Conservation (phyloP, 37 sponge, comb jelly and placozoan genomes). For the Spongia lamella region DNA sequence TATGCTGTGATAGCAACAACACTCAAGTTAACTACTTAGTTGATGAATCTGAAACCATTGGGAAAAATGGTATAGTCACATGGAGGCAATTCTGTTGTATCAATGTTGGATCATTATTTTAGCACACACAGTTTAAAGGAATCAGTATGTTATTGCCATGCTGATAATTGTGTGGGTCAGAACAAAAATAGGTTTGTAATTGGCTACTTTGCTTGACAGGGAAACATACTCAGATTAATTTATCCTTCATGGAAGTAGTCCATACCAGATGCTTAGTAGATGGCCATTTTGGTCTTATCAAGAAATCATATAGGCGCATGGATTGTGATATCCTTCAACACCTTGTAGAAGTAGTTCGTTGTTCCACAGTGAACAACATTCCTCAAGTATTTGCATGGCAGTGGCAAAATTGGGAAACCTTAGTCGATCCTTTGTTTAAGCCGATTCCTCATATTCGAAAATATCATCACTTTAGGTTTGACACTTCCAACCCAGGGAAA, state of each 20-base stretch:
- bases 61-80: conserved; percentile 21
- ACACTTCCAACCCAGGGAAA: background rate
- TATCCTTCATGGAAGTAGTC: conserved; percentile 38
- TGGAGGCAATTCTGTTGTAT: conserved; percentile 21
- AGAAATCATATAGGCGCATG: conserved; percentile 25
- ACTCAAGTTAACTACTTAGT: conserved; percentile 29
- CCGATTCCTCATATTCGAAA: conserved; percentile 16
- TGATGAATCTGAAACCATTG: conserved; percentile 29
- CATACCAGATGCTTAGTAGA: conserved; percentile 40
- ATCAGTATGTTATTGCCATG: conserved; percentile 13
- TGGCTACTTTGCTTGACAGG: conserved; percentile 34
- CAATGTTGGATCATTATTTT: conserved; percentile 35
- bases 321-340: conserved; percentile 38
- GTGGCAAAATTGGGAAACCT: conserved; percentile 41
- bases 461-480: conserved; percentile 32
- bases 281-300: conserved; percentile 47
- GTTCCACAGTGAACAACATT: conserved; percentile 21
- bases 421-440: conserved; percentile 10
- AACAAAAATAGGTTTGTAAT: conserved; percentile 36
- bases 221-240: conserved; percentile 26
- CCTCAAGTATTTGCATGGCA: conserved; percentile 41
- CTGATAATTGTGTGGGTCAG: conserved; percentile 46
- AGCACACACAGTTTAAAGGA: conserved; percentile 4
- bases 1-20: conserved; percentile 8
- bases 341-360: conserved; percentile 9